Base-by-base conservation (phyloP, 2,797 vertebrate genomes). In the Malurus leucopterus region DNA sequence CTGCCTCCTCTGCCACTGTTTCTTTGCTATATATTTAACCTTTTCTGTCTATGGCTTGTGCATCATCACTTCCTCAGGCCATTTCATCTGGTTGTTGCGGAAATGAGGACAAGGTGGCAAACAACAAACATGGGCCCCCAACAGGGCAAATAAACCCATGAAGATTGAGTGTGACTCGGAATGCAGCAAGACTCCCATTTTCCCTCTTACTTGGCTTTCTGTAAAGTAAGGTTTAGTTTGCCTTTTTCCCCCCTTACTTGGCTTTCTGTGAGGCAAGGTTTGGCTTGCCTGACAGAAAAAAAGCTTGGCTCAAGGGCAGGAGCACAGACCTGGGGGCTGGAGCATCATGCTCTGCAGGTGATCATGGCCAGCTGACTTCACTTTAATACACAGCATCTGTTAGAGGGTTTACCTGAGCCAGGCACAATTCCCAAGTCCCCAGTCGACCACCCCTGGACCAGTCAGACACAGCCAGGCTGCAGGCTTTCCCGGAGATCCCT, bases 31-130 rank as follows among this genome's bases (percentile, higher is more conserved):
- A 23, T 69, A 55, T 89, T 74, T 38, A 88, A 30, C 53, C 32
- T 88, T 51, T 76, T 89, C 58, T 89, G 0, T 78, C 55, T 41
- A 4, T 51, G 34, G 47, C 23, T 34, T 40, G 63, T 82, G 49
- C 17, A 41, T 62, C 70, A 63, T 63, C 13, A 13, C 84, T 77
- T 87, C 46, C 72, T 69, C 47, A 55, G 82, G 70, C 53, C 44
- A 86, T 38, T 76, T 89, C n/a, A 47, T 47, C 43, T 83, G 53
- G 17, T 73, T 65, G 22, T 43, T 85, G 53, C 54, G 54, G 64
- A 86, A 89, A 71, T 84, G 50, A 91, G 27, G 59, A 83, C 59
- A 86, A 93, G 38, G 27, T 82, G 41, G 27, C 74, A 74, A 88
- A 77, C 22, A 82, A 69, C 7, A 67, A 85, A 49, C 51, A 8